phyloP scores from a whole-genome alignment of 37 sponge, comb jelly and placozoan species.

The Aphrocallistes beatrix region DNA sequence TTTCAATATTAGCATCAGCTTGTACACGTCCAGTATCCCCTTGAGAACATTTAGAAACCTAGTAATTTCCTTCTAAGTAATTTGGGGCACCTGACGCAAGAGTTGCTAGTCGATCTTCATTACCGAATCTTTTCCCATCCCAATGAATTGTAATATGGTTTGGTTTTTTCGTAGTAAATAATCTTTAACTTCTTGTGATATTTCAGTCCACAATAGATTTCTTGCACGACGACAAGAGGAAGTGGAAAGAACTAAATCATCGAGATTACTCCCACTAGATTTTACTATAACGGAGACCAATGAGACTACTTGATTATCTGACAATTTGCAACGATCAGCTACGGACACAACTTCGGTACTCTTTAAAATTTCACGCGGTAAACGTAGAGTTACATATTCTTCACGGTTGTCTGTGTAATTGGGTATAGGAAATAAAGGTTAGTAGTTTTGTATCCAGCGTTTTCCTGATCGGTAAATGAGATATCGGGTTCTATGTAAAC shows the following conservation, averaged over 20 bases:
- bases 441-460: not conserved
- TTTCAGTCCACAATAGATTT: not conserved
- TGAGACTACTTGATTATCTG: not conserved
- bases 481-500: too few species aligned
- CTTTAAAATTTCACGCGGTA: not conserved
- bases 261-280: not conserved
- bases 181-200: not conserved
- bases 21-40: not conserved
- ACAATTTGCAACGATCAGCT: not conserved
- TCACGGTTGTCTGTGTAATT: not conserved
- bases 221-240: not conserved
- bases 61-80: too few species aligned
- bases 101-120: too few species aligned
- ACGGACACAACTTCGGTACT: not conserved
- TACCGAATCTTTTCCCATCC: too few species aligned
- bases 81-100: too few species aligned
- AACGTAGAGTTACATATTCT: not conserved
- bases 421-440: not conserved
- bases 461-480: not conserved
- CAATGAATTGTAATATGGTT: too few species aligned
- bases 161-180: too few species aligned
- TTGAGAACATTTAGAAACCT: not conserved
- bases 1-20: not conserved
- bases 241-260: not conserved
- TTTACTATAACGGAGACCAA: not conserved